Evolutionary conservation across 1,140 invertebrate species (phyloP).

Genomic region (fruit fly (Drosophila melanogaster)): DNA sequence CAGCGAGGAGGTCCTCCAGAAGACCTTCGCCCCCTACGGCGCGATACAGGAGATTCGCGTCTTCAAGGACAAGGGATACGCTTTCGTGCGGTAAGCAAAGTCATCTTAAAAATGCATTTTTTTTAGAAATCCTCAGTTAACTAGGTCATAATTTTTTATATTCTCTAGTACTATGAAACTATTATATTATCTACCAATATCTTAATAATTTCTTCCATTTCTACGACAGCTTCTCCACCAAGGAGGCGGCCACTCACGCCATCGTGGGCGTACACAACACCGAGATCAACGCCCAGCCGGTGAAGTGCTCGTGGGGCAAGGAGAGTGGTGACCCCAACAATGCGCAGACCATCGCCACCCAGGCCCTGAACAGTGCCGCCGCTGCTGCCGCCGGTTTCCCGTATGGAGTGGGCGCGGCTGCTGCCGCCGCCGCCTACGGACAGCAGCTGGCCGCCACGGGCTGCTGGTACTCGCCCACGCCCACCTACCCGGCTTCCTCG

Average conservation of each 20-base stretch:
- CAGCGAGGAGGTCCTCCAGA: conserved; percentile 98
- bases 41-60: conserved; percentile 98
- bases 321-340: conserved; percentile 96
- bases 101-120: neutral
- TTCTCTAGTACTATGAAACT: no score
- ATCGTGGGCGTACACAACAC: conserved; percentile 99
- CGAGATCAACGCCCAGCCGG: conserved; percentile 97
- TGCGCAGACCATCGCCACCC: conserved; percentile 89
- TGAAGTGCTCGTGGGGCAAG: conserved; percentile 99
- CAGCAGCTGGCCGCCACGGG: conserved; percentile 85
- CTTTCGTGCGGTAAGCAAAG: conserved; percentile 93
- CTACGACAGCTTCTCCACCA: conserved; percentile 94
- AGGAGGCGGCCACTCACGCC: conserved; percentile 98
- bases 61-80: conserved; percentile 99
- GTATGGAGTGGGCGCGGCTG: conserved; percentile 77
- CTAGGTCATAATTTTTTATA: no score
- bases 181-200: no score
- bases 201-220: neutral
- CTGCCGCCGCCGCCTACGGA: conserved; percentile 81
- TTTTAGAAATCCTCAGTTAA: no score
- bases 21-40: conserved; percentile 97
- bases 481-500: conserved; percentile 87
- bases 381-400: conserved; percentile 80
- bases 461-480: conserved; percentile 90
- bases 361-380: conserved; percentile 82